phyloP scores from a whole-genome alignment of 2,113 vertebrate species.

The Stigmatopora nigra region DNA sequence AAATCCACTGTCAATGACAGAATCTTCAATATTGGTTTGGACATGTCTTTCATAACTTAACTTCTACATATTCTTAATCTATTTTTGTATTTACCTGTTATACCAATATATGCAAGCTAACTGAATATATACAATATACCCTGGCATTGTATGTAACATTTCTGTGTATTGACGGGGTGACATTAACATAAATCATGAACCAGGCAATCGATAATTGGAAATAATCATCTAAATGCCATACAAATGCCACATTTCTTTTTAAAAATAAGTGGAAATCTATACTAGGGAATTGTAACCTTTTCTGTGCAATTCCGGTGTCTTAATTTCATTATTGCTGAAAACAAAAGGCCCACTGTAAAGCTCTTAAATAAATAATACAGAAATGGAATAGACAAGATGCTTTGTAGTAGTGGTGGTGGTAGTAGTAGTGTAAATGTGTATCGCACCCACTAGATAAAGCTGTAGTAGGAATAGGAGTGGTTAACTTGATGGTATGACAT shows the following conservation, averaged over 20 bases:
- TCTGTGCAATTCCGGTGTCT: slow-evolving; percentile 5
- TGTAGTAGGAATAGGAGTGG: too few relatives aligned
- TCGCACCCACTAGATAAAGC: too few relatives aligned
- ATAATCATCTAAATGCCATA: neutral
- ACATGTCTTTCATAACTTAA: too few relatives aligned
- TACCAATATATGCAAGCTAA: slow-evolving; percentile 9
- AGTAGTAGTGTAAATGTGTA: too few relatives aligned
- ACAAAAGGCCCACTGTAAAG: slow-evolving; percentile 11
- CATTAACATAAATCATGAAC: neutral
- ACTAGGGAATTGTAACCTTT: slow-evolving; percentile 7
- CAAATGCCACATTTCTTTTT: slow-evolving; percentile 2
- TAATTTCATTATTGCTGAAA: slow-evolving; percentile 10
- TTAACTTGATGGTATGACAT: too few relatives aligned
- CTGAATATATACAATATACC: neutral
- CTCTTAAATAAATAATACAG: neutral
- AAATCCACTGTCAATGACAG: too few relatives aligned
- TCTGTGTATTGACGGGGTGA: neutral
- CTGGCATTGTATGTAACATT: neutral
- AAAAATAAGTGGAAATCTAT: neutral
- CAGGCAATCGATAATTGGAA: slow-evolving; percentile 7
- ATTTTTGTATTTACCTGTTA: neutral
- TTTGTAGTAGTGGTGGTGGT: too few relatives aligned
- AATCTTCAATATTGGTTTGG: too few relatives aligned
- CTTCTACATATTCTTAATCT: too few relatives aligned
- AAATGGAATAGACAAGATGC: too few relatives aligned